Evolutionary conservation across 2,888 invertebrate genomes (phyloP).

Genomic region (Dolomedes plantarius): DNA sequence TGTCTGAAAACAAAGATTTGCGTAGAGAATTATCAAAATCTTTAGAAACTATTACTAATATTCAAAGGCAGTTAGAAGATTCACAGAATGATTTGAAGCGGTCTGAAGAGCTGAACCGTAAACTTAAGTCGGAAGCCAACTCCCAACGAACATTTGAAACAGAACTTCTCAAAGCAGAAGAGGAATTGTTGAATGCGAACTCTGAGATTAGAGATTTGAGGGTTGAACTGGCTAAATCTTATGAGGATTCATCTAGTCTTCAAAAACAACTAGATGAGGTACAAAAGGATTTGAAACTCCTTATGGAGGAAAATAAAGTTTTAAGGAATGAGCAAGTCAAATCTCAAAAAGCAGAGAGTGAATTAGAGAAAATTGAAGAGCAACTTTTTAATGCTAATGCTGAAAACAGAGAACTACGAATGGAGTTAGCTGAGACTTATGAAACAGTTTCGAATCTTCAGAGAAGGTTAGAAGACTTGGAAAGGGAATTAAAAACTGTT

Average conservation of each 20-base stretch:
- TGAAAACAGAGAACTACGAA: slow-evolving; percentile 62
- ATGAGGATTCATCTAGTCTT: slow-evolving; percentile 53
- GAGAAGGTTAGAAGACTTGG: slow-evolving; percentile 61
- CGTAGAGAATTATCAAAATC: slow-evolving; percentile 73
- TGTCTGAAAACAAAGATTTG: slow-evolving; percentile 73
- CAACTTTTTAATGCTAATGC: slow-evolving; percentile 59
- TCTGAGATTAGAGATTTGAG: slow-evolving; percentile 69
- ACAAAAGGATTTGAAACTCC: slow-evolving; percentile 63
- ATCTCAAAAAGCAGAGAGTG: slow-evolving; percentile 62
- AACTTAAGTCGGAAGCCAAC: slow-evolving; percentile 59
- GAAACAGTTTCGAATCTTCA: slow-evolving; percentile 70
- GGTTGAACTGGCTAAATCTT: slow-evolving; percentile 65
- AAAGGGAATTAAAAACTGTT: slow-evolving; percentile 59
- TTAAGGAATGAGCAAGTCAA: slow-evolving; percentile 65
- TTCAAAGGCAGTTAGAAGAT: slow-evolving; percentile 73
- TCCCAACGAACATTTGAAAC: slow-evolving; percentile 63
- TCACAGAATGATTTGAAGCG: slow-evolving; percentile 81
- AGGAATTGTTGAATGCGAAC: slow-evolving; percentile 67
- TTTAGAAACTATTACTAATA: slow-evolving; percentile 73
- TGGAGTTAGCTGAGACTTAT: slow-evolving; percentile 66
- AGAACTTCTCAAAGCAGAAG: slow-evolving; percentile 63
- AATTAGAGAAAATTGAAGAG: slow-evolving; percentile 62
- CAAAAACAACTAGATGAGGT: slow-evolving; percentile 66
- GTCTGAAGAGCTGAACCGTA: slow-evolving; percentile 83
- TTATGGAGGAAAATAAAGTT: slow-evolving; percentile 72